Conservation (phyloP, 2,888 invertebrate genomes). For the Eremobia ochroleuca region DNA sequence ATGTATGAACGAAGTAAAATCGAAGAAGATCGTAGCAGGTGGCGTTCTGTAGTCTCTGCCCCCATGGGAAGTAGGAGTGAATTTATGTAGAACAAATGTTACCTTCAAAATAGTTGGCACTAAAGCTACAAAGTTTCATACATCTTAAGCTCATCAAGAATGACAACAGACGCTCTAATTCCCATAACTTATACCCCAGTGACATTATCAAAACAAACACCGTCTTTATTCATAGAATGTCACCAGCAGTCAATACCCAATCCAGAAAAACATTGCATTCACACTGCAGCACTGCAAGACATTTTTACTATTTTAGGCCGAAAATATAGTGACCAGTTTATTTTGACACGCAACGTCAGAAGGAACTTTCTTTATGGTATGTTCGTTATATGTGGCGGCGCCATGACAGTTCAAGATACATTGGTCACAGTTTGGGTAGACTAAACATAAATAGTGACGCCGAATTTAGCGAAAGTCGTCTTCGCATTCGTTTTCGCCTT, state of each 20-base stretch:
- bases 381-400: not conserved
- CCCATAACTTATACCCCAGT: not conserved
- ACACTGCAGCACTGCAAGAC: no score
- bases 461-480: conserved; percentile 61
- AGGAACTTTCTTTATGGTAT: not conserved
- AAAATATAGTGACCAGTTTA: conserved; percentile 34
- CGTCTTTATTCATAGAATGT: conserved; percentile 8
- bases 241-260: conserved; percentile 24
- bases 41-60: not conserved
- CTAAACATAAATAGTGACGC: conserved; percentile 66
- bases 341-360: not conserved
- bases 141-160: not conserved
- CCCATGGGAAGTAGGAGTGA: not conserved
- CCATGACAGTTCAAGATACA: conserved; percentile 9
- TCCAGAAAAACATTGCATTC: conserved; percentile 31
- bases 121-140: not conserved
- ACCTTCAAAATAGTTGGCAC: not conserved
- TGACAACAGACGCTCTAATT: not conserved
- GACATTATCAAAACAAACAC: conserved; percentile 41
- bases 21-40: no score
- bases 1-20: not conserved
- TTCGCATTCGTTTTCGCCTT: conserved; percentile 58
- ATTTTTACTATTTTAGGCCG: conserved; percentile 45
- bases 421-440: conserved; percentile 37
- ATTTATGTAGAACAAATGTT: not conserved